These are phyloP conservation scores for Pseudochaenichthys georgianus DNA, from an alignment of 2,797 vertebrate genomes.

Conservation along the genomic window DNA sequence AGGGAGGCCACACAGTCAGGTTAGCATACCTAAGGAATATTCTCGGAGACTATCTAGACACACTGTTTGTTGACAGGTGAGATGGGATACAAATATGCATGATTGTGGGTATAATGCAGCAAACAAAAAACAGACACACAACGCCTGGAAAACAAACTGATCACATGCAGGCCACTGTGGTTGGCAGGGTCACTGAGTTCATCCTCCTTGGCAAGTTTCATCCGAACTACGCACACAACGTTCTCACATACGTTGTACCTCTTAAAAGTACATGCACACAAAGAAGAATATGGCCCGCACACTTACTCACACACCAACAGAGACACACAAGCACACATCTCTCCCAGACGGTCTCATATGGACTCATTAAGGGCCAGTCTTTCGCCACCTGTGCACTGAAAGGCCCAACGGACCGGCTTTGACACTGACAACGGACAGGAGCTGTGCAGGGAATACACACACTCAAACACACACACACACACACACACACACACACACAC, in stretches of 20 bases:
- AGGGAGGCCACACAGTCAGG: conserved; percentile 11
- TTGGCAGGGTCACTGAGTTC: conserved; percentile 44
- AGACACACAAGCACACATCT: conserved; percentile 45
- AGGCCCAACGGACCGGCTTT: conserved; percentile 74
- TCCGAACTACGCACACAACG: conserved; percentile 25
- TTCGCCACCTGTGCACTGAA: conserved; percentile 81
- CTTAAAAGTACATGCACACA: conserved; percentile 43
- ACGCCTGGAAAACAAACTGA: conserved; percentile 16
- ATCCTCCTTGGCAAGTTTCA: conserved; percentile 36
- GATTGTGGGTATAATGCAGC: conserved; percentile 3
- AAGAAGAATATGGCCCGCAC: conserved; percentile 47
- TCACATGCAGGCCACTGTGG: neutral
- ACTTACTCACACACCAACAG: conserved; percentile 27
- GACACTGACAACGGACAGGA: conserved; percentile 79
- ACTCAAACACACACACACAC: conserved; percentile 35
- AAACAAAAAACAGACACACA: conserved; percentile 29
- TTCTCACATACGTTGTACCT: conserved; percentile 53
- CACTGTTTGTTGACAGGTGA: conserved; percentile 25
- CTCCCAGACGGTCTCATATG: conserved; percentile 83
- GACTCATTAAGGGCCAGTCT: conserved; percentile 85
- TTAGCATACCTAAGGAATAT: conserved; percentile 5
- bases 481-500: conserved; percentile 19
- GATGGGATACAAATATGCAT: conserved; percentile 14
- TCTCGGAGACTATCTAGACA: conserved; percentile 4
- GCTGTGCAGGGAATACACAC: conserved; percentile 71